A percentile compares a stretch with the other conserved stretches of the same genome.
Conservation (phyloP, 2,888 invertebrate species). For the Eupithecia vulgata region DNA sequence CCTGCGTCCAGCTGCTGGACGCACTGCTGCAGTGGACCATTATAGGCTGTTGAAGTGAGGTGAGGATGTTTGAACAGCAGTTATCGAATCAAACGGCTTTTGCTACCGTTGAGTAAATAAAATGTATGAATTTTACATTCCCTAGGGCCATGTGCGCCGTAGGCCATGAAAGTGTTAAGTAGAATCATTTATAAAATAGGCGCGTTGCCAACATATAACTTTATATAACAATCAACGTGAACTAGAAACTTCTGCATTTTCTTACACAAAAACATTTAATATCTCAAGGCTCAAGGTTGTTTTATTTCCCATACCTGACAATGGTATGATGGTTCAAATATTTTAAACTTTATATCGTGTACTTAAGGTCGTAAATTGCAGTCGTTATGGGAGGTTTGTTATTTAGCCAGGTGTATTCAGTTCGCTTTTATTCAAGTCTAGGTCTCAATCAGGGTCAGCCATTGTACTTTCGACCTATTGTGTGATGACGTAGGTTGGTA, state of each 20-base stretch:
- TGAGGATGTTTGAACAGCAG: too few species aligned
- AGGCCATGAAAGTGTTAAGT: not conserved
- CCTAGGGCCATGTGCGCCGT: too few species aligned
- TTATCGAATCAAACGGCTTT: too few species aligned
- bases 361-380: slow-evolving; percentile 1
- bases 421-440: slow-evolving; percentile 23
- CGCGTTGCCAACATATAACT: slow-evolving; percentile 7
- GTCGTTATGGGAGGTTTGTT: not conserved
- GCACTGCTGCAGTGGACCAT: too few species aligned
- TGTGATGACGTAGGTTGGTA: slow-evolving; percentile 14
- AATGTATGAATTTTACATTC: not conserved
- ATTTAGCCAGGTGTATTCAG: slow-evolving; percentile 26
- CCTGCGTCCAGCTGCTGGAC: too few species aligned
- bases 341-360: not conserved
- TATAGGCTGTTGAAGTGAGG: too few species aligned
- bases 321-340: not conserved
- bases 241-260: slow-evolving; percentile 2
- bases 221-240: not conserved
- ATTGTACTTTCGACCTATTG: slow-evolving; percentile 17
- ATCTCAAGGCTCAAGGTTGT: slow-evolving; percentile 3
- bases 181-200: not conserved
- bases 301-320: slow-evolving; percentile 7
- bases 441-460: slow-evolving; percentile 19
- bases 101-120: not conserved
- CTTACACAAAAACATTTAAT: slow-evolving; percentile 8